Evolutionary conservation across 2,797 vertebrate species (phyloP).

Genomic region (Gadopsis marmoratus): DNA sequence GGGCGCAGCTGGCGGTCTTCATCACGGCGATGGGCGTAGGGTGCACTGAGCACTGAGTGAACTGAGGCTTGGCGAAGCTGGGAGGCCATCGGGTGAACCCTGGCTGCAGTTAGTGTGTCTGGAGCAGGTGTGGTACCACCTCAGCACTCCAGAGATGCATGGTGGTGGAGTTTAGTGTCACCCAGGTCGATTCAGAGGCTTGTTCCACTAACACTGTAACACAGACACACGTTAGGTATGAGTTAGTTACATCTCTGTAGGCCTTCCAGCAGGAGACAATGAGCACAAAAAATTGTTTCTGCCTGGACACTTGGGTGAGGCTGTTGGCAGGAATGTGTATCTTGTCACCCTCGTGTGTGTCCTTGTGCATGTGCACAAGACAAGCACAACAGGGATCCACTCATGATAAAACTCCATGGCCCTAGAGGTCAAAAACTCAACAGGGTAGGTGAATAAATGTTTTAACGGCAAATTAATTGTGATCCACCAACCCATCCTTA

Average conservation of each 20-base stretch:
- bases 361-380: too few relatives aligned
- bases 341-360: too few relatives aligned
- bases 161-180: slow-evolving; percentile 26
- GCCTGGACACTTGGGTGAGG: too few relatives aligned
- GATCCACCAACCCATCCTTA: too few relatives aligned
- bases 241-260: slow-evolving; percentile 1
- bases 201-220: slow-evolving; percentile 61
- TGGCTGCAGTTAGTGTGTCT: slow-evolving; percentile 61
- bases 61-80: slow-evolving; percentile 51
- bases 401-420: too few relatives aligned
- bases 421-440: too few relatives aligned
- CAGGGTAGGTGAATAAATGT: too few relatives aligned
- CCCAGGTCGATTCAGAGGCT: slow-evolving; percentile 25
- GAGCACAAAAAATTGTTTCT: background rate
- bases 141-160: slow-evolving; percentile 66
- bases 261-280: background rate
- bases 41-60: slow-evolving; percentile 62
- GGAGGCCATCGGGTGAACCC: slow-evolving; percentile 73
- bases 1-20: slow-evolving; percentile 92
- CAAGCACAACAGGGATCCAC: too few relatives aligned
- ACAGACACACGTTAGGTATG: slow-evolving; percentile 38
- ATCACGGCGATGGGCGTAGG: slow-evolving; percentile 75
- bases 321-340: too few relatives aligned
- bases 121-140: slow-evolving; percentile 52
- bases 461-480: too few relatives aligned